A percentile compares a stretch with the other conserved stretches of the same genome.
Conservation (phyloP, 2,888 invertebrate genomes). For the Trissolcus brochymenae region DNA sequence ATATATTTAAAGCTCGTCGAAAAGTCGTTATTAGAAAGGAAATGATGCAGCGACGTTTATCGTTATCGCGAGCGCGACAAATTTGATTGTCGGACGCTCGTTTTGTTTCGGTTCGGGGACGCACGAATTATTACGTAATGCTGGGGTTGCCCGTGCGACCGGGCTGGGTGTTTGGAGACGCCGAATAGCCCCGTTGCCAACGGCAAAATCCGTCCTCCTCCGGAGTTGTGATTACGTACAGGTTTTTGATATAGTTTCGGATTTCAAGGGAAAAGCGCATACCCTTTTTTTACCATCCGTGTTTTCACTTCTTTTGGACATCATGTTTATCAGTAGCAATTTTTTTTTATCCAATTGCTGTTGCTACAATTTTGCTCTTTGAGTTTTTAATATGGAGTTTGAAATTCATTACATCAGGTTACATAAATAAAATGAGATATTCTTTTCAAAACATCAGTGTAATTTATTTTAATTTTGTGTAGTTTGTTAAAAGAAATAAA, state of each 20-base stretch:
- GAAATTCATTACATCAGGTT: background rate
- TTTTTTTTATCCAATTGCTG: background rate
- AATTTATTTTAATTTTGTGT: too few species aligned
- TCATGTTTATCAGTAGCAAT: background rate
- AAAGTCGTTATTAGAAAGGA: slow-evolving; percentile 45
- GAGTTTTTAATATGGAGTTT: background rate
- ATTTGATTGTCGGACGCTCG: slow-evolving; percentile 21
- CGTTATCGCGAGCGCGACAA: slow-evolving; percentile 34
- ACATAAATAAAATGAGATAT: background rate
- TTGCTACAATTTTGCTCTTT: background rate
- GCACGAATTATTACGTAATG: slow-evolving; percentile 38
- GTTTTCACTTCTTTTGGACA: too few species aligned
- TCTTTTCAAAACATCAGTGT: too few species aligned
- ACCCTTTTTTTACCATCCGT: too few species aligned
- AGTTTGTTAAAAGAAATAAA: too few species aligned
- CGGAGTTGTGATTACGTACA: background rate
- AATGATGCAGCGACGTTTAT: slow-evolving; percentile 30
- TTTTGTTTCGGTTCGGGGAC: slow-evolving; percentile 26
- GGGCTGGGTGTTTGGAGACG: slow-evolving; percentile 10
- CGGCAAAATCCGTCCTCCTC: background rate
- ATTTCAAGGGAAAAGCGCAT: background rate
- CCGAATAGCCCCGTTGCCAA: slow-evolving; percentile 16
- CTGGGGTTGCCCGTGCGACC: slow-evolving; percentile 12
- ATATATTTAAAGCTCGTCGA: slow-evolving; percentile 39
- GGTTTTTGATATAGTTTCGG: background rate